A percentile compares a stretch with the other conserved stretches of the same genome.
phyloP scores from a whole-genome alignment of 2,113 vertebrate genomes.

The Peucedramus taeniatus region DNA sequence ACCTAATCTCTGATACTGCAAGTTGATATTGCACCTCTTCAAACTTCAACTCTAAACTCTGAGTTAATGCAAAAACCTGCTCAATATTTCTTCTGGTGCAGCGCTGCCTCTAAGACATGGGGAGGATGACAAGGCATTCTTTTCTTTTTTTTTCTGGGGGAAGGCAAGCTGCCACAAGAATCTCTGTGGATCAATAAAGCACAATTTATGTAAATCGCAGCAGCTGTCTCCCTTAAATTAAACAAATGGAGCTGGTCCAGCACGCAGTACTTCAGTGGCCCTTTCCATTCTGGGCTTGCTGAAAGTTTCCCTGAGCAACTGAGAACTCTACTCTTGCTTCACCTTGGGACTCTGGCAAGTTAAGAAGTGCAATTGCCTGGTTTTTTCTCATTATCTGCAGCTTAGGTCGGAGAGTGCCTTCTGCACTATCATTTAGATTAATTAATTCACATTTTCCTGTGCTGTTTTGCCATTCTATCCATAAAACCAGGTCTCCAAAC shows the following conservation, averaged over 20 bases:
- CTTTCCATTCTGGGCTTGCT: not conserved
- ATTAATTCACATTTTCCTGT: not conserved
- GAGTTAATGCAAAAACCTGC: not conserved
- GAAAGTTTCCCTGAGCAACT: constrained; percentile 4
- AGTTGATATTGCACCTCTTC: not conserved
- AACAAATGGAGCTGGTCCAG: constrained; percentile 38
- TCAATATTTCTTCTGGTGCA: not conserved
- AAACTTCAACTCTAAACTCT: not conserved
- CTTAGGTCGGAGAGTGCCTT: not conserved
- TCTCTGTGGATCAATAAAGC: constrained; percentile 51
- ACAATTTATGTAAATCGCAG: constrained; percentile 51
- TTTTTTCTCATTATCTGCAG: not conserved
- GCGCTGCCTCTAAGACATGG: not conserved
- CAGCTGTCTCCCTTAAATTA: constrained; percentile 53
- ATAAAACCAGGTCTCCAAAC: not conserved
- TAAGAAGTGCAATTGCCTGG: not conserved
- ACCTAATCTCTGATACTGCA: not conserved
- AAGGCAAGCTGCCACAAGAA: constrained; percentile 38
- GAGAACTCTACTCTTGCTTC: not conserved
- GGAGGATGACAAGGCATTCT: constrained; percentile 10
- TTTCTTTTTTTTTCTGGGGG: not conserved
- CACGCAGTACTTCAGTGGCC: not conserved
- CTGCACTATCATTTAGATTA: not conserved
- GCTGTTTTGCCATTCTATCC: not conserved
- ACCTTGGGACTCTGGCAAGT: not conserved